Evolutionary conservation across 2,888 invertebrate species (phyloP).

Genomic region (Siphlonurus alternatus): DNA sequence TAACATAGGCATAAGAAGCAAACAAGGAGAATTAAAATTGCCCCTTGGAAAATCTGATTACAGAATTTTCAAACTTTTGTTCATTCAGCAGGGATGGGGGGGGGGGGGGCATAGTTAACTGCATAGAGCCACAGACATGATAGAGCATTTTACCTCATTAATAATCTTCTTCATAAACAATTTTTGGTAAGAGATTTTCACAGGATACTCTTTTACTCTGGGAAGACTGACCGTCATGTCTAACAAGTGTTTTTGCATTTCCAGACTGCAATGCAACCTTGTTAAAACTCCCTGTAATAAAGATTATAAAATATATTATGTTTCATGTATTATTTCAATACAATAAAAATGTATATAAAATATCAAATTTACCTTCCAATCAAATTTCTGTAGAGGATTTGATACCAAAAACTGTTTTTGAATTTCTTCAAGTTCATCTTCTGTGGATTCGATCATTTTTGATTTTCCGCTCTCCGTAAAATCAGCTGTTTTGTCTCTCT

Average conservation of each 20-base stretch:
- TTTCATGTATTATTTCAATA: background rate
- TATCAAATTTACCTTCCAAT: background rate
- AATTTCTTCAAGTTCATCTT: background rate
- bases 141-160: background rate
- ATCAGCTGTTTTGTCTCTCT: background rate
- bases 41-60: no score
- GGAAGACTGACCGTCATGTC: background rate
- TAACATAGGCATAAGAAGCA: no score
- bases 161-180: background rate
- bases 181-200: background rate
- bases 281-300: background rate
- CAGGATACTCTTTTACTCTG: background rate
- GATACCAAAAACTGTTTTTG: background rate
- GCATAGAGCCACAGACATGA: no score
- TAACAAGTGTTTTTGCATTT: background rate
- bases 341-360: background rate
- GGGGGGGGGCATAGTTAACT: no score
- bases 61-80: no score
- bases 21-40: no score
- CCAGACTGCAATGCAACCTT: background rate
- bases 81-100: no score
- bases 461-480: background rate
- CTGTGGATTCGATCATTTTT: background rate
- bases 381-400: background rate
- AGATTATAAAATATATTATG: background rate